phyloP scores from a whole-genome alignment of 2,888 invertebrate genomes.

The Thecocarcelia acutangulata region DNA sequence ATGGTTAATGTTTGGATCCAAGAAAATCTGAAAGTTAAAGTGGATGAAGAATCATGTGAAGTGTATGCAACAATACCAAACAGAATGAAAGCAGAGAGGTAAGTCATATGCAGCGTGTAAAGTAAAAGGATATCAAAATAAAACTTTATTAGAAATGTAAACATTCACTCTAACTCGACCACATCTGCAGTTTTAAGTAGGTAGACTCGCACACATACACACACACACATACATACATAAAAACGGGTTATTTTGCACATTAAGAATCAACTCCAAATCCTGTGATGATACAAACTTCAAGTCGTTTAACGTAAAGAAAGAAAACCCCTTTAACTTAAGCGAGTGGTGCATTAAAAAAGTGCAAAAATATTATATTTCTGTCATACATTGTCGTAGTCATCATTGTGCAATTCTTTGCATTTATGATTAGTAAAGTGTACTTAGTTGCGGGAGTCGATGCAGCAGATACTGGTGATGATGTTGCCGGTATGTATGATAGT shows the following conservation, averaged over 20 bases:
- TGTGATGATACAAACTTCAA: conserved; percentile 50
- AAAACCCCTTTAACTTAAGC: conserved; percentile 56
- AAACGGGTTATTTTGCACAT: conserved; percentile 4
- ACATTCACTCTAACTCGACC: conserved; percentile 17
- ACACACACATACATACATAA: neutral
- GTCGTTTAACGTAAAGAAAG: conserved; percentile 41
- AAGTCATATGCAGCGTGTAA: neutral
- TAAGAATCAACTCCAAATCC: conserved; percentile 20
- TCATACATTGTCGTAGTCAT: conserved; percentile 55
- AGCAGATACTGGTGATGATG: conserved; percentile 13
- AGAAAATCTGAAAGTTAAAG: conserved; percentile 39
- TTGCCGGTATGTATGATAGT: conserved; percentile 43
- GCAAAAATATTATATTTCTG: conserved; percentile 40
- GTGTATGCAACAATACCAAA: conserved; percentile 38
- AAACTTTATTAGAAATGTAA: conserved; percentile 32
- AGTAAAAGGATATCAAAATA: neutral
- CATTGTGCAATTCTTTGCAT: conserved; percentile 70
- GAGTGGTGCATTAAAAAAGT: conserved; percentile 38
- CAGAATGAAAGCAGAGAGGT: conserved; percentile 27
- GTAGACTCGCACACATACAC: too few species aligned
- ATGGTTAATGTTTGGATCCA: conserved; percentile 57
- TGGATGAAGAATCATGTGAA: conserved; percentile 37
- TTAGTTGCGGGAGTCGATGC: conserved; percentile 28
- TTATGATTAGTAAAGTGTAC: conserved; percentile 69
- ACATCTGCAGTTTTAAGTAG: neutral